Conservation (phyloP, 2,113 vertebrate genomes). For the Azemiops feae region DNA sequence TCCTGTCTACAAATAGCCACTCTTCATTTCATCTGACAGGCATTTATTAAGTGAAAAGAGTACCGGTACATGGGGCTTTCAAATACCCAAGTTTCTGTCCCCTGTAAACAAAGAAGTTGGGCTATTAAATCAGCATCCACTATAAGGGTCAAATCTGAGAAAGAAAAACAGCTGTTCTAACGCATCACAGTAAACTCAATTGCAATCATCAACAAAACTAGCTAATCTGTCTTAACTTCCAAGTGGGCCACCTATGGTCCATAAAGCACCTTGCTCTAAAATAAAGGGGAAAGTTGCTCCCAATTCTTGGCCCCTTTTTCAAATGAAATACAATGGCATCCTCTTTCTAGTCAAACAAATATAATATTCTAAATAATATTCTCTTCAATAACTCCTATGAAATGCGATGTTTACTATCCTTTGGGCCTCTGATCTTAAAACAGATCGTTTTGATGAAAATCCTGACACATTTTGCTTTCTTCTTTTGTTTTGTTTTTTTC, state of each 20-base stretch:
- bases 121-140: constrained; percentile 22
- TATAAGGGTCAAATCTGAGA: constrained; percentile 35
- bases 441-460: constrained; percentile 53
- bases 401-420: constrained; percentile 46
- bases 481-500: constrained; percentile 1
- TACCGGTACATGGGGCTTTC: constrained; percentile 15
- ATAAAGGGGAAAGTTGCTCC: not conserved
- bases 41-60: constrained; percentile 43
- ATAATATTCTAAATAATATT: constrained; percentile 43
- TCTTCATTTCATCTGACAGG: constrained; percentile 26
- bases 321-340: constrained; percentile 12
- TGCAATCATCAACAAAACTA: not conserved
- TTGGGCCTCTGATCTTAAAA: constrained; percentile 64
- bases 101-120: not conserved
- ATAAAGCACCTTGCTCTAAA: not conserved
- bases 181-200: constrained; percentile 20
- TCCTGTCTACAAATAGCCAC: constrained; percentile 46
- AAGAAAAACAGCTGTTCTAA: constrained; percentile 11
- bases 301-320: constrained; percentile 9
- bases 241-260: not conserved
- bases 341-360: constrained; percentile 37
- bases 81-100: constrained; percentile 9
- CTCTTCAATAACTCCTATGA: constrained; percentile 31
- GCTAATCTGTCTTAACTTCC: not conserved
- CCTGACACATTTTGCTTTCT: constrained; percentile 14